Base-by-base conservation (phyloP, 1,140 invertebrate genomes). In the Hydropsyche tenuis region DNA sequence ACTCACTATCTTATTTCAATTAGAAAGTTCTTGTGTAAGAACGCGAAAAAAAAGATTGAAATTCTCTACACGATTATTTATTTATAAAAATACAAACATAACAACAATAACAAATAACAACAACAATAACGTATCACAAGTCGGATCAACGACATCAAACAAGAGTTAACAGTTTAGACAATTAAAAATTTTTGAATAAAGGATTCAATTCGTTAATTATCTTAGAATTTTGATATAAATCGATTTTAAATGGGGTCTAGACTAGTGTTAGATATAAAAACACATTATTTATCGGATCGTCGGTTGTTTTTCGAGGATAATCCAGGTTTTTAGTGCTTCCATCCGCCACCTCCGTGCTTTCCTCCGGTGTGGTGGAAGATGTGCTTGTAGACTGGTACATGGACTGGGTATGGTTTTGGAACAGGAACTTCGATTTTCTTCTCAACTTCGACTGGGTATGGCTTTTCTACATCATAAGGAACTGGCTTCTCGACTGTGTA, bases 371-470 rank as follows among this genome's bases (percentile, higher is more conserved):
- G 89, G 79, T 91, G 90, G 84, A 92, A 91, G 76, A 93, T 89
- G 82, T 93, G 91, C 81, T 92, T 93, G 85, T 92, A 93, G 62
- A 93, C 90, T 3, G 91, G 91, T n/a, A 91, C 89, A 77, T 92
- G 91, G 66, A 93, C 91, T 51, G 91, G 90, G 81, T 93, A 92
- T 25, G 91, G 91, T 82, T 92, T 92, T 75, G 90, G 90, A 78
- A 93, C 89, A 23, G 90, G 89, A 30, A 92, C 90, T 77, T 90
- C 89, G 74, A 92, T 90, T 79, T 91, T 91, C 82, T 93, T 93
- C 73, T 92, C 90, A 3, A 93, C 89, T 73, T 91, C 90, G 4
- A 93, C 90, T 27, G 91, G 87, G 83, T 92, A 93, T 0, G 91
- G 92, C 80, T 90, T 92, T 79, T 93, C 90, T 0, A 93, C 88